These are phyloP conservation scores for Chrysolina haemoptera DNA, from an alignment of 2,888 invertebrate species.

Conservation along the genomic window DNA sequence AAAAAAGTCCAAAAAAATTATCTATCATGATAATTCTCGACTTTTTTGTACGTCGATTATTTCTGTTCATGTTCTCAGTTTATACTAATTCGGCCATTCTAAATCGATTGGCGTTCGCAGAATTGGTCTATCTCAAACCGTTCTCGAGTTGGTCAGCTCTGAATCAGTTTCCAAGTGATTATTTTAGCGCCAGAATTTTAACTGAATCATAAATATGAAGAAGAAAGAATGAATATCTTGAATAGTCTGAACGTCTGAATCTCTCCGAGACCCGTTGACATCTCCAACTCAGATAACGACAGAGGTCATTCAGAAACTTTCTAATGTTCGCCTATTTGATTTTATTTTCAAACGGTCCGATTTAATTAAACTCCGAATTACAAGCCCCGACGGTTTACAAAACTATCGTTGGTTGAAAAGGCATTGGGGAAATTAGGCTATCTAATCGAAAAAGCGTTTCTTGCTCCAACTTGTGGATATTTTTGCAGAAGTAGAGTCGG, in stretches of 20 bases:
- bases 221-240: neutral
- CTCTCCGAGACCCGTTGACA: neutral
- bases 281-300: conserved; percentile 13
- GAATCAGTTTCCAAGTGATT: too few species aligned
- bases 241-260: neutral
- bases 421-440: conserved; percentile 36
- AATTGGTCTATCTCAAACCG: too few species aligned
- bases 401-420: conserved; percentile 37
- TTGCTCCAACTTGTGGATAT: neutral
- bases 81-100: too few species aligned
- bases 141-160: too few species aligned
- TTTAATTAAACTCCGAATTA: conserved; percentile 38
- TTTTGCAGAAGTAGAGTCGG: neutral
- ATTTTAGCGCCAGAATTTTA: too few species aligned
- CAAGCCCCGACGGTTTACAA: conserved; percentile 10
- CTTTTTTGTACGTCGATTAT: too few species aligned
- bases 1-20: too few species aligned
- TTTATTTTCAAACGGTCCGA: conserved; percentile 34
- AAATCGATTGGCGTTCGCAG: too few species aligned
- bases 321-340: conserved; percentile 30
- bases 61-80: too few species aligned
- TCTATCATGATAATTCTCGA: too few species aligned
- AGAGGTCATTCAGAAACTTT: conserved; percentile 10
- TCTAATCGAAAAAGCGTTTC: conserved; percentile 25
- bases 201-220: too few species aligned